Evolutionary conservation across 2,797 vertebrate species (phyloP), one percentile per base, ranked within the genome.

Genomic region (Phalloptychus januarius): DNA sequence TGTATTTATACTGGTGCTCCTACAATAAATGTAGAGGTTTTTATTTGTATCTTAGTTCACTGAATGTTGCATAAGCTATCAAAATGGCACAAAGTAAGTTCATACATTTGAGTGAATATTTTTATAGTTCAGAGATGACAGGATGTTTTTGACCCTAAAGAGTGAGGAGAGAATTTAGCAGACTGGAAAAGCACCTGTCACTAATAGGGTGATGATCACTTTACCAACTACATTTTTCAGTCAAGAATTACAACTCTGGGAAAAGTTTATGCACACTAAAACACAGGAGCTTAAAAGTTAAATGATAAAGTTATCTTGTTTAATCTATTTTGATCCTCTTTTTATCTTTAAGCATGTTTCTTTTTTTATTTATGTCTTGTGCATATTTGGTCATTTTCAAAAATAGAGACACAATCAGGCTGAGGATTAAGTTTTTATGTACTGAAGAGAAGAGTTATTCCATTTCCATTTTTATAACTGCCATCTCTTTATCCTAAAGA

Each of bases 401-500:
- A 15, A 42, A 44, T 10, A 45, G 50, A 28, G 48, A 44, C 46
- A 40, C 5, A 18, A 69, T 77, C 48, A 33, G 31, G 0, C 25
- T 16, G 0, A 75, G 33, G 46, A 23, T n/a, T 25, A 40, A 20
- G 25, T 23, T 31, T 28, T 44, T 40, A 50, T 18, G 7, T 48
- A 44, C 42, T 2, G 28, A 52, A 16, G 40, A 79, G 74, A 44
- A 36, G 45, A 44, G 23, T 2, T 7, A 20, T 48, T 36, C 33
- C 61, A 63, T 38, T 48, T 28, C 71, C 76, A 76, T 61, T 42
- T n/a, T 70, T 74, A 76, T 79, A 72, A 61, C 18, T 54, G 36
- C 72, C 74, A 20, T n/a, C 44, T 77, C 71, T 65, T 70, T 13
- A 67, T 40, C 72, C 56, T 54, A 33, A 65, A 58, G 28, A 13